Evolutionary conservation across 1,140 invertebrate genomes (phyloP), one percentile per base, ranked within the genome.

Genomic region (Lasioglossum albipes): DNA sequence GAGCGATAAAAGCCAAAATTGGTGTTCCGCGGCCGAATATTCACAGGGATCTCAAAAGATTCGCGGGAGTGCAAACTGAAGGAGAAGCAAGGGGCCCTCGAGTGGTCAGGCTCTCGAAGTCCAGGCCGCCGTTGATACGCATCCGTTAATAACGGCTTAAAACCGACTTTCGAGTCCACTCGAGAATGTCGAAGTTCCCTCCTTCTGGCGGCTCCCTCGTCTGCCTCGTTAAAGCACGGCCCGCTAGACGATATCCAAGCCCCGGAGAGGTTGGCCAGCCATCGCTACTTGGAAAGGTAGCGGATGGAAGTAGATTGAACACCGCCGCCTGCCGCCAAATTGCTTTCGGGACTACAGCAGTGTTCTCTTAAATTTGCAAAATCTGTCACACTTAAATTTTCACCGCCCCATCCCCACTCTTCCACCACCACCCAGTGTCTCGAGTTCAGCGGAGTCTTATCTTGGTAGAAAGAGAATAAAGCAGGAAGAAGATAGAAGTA

Each of bases 331-430:
- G 66, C 75, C 61, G 83, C 81, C 84, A 91, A 91, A 92, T 92
- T 91, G 89, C 87, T 91, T 90, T 90, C 87, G 79, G 86, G 82
- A 89, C 85, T 89, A 90, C 36, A 5, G 36, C 2, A 5, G 36
- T 36, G 36, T 36, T 36, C 36, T 2, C 36, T 36, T 36, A 36
- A 36, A 36, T 36, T 36, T 36, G 36, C 36, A 36, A 36, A 36
- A 36, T 36, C 36, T 36, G 36, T 36, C 3, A 1, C 36, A 4
- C 36, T 36, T 36, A 36, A 36, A 5, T 2, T 36, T 36, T 5
- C 36, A 36, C 36, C 36, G 36, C 2, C 2, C 3, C 36, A 36
- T 36, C 36, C 36, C 36, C 36, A 27, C 27, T 27, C 27, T 27
- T 27, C 27, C 27, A 0, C 27, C 27, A 36, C 36, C 36, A 36